phyloP scores from a whole-genome alignment of 2,888 invertebrate species.

The Andrena hattorfiana region DNA sequence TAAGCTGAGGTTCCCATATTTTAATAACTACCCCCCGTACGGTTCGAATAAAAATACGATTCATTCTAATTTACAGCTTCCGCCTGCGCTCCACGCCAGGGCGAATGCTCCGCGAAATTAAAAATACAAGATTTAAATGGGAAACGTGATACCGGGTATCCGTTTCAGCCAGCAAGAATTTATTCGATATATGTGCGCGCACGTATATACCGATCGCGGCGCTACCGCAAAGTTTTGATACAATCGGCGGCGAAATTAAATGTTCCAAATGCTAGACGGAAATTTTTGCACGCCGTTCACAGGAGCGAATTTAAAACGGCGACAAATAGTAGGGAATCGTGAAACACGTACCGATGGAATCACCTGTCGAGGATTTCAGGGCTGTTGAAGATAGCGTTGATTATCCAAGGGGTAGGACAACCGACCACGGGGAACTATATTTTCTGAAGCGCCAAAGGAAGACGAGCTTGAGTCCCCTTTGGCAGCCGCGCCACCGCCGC shows the following conservation, averaged over 20 bases:
- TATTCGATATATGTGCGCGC: conserved; percentile 4
- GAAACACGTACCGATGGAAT: not conserved
- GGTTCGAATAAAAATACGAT: conserved; percentile 23
- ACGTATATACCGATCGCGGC: not conserved
- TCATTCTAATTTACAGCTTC: conserved; percentile 28
- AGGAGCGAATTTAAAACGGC: not conserved
- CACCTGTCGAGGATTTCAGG: not conserved
- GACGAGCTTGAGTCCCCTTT: conserved; percentile 55
- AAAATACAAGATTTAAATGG: conserved; percentile 36
- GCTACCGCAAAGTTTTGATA: conserved; percentile 6
- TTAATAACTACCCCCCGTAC: conserved; percentile 29
- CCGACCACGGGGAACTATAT: conserved; percentile 10
- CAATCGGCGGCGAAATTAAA: not conserved
- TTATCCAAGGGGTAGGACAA: conserved; percentile 26
- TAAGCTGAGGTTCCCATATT: not conserved
- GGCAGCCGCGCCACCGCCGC: conserved; percentile 39
- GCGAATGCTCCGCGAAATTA: conserved; percentile 8
- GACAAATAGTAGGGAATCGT: not conserved
- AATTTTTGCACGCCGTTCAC: not conserved
- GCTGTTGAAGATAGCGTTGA: not conserved
- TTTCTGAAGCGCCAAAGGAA: conserved; percentile 26
- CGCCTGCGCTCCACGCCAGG: not conserved
- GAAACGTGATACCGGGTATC: conserved; percentile 20
- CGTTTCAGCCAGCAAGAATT: conserved; percentile 11
- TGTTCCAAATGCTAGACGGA: no score